Conservation (phyloP, 1,140 invertebrate species). For the Ips typographus region DNA sequence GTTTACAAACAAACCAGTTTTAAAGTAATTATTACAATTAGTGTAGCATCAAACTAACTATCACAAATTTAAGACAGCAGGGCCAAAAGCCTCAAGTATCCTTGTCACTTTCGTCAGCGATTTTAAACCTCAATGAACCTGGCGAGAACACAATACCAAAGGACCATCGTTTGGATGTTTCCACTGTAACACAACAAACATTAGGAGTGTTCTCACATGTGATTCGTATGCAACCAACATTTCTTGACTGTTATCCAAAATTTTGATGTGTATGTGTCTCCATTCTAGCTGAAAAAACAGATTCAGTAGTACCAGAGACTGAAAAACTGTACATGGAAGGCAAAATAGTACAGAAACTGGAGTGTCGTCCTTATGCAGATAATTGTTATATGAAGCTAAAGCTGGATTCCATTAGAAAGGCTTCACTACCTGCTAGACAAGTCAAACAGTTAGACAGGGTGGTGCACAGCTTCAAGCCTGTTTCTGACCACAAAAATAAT, state of each 20-base stretch:
- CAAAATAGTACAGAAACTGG: conserved; percentile 89
- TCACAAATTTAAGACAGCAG: conserved; percentile 54
- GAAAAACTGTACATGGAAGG: conserved; percentile 90
- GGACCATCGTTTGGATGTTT: conserved; percentile 87
- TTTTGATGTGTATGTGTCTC: conserved; percentile 33
- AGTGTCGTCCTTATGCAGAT: conserved; percentile 88
- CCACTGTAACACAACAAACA: conserved; percentile 83
- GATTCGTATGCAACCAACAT: conserved; percentile 59
- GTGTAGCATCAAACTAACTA: too few species aligned
- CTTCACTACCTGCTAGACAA: conserved; percentile 74
- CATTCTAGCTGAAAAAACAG: conserved; percentile 62
- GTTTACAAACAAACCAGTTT: background rate
- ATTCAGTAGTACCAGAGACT: conserved; percentile 69
- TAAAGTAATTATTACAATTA: background rate
- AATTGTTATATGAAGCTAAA: conserved; percentile 88
- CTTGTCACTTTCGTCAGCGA: conserved; percentile 67
- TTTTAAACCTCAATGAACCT: conserved; percentile 69
- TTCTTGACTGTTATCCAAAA: background rate
- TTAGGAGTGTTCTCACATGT: conserved; percentile 86
- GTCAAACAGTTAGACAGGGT: conserved; percentile 79
- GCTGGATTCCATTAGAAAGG: conserved; percentile 78
- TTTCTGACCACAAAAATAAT: conserved; percentile 88
- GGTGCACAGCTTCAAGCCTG: conserved; percentile 84
- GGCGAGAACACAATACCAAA: conserved; percentile 77
- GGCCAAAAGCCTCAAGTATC: conserved; percentile 73